Evolutionary conservation across 2,888 invertebrate genomes (phyloP).

Genomic region (Apamea epomidion): DNA sequence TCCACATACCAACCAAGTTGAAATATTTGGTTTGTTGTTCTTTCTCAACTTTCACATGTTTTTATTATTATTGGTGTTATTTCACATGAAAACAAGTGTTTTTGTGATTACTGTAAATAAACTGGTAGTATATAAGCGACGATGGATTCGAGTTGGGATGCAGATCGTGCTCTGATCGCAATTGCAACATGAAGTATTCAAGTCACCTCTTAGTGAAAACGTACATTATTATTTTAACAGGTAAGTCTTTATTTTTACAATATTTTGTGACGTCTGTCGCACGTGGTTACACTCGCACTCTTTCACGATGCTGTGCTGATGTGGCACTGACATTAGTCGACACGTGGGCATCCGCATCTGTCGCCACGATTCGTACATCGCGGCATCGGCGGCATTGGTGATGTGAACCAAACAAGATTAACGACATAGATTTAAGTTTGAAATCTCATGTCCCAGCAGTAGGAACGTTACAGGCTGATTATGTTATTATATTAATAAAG

Average conservation of each 20-base stretch:
- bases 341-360: background rate
- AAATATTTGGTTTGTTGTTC: constrained; percentile 23
- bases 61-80: constrained; percentile 22
- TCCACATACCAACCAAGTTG: background rate
- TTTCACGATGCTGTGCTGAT: background rate
- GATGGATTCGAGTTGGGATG: background rate
- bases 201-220: constrained; percentile 24
- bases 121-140: constrained; percentile 39
- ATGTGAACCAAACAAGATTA: background rate
- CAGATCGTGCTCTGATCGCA: background rate
- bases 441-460: background rate
- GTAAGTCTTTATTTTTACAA: constrained; percentile 26
- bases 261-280: background rate
- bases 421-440: background rate
- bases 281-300: background rate
- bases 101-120: constrained; percentile 10
- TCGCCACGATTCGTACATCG: too few relatives aligned
- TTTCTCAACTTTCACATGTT: constrained; percentile 19
- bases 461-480: too few relatives aligned
- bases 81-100: constrained; percentile 25
- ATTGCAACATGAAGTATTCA: constrained; percentile 32
- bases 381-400: too few relatives aligned
- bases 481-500: too few relatives aligned
- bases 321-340: background rate
- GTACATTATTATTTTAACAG: constrained; percentile 25